These are phyloP conservation scores for Gymnarchus niloticus DNA, from an alignment of 2,113 vertebrate species.

Conservation along the genomic window DNA sequence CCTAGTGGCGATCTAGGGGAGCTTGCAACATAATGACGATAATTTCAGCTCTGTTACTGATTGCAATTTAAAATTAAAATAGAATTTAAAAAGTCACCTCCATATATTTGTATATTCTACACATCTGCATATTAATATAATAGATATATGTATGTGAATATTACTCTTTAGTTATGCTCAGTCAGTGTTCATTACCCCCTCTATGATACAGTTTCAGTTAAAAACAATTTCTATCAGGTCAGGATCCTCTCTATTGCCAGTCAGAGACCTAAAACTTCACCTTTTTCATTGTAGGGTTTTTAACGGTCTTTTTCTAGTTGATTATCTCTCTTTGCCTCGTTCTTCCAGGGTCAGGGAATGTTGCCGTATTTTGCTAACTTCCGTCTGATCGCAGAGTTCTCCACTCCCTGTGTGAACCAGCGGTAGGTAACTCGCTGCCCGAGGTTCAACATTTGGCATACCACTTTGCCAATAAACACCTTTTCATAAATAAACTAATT, in stretches of 20 bases:
- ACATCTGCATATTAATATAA: neutral
- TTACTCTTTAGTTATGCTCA: neutral
- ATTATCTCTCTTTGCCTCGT: constrained; percentile 53
- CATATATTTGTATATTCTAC: neutral
- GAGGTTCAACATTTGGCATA: neutral
- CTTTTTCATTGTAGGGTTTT: neutral
- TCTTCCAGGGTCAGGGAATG: constrained; percentile 73
- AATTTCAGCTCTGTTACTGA: no score
- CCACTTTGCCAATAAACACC: no score
- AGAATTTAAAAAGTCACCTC: neutral
- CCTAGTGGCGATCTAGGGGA: no score
- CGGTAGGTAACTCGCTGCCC: constrained; percentile 69
- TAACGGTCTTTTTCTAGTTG: constrained; percentile 24
- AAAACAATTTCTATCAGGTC: no score
- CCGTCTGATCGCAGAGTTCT: constrained; percentile 93
- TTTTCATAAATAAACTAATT: neutral
- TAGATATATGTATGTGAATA: neutral
- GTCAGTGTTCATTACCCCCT: neutral
- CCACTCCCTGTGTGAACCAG: constrained; percentile 97
- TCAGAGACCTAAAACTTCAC: neutral
- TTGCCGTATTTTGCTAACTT: constrained; percentile 92
- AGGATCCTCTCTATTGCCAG: no score
- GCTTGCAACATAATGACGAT: no score
- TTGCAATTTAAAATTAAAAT: neutral
- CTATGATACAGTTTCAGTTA: neutral